phyloP scores from a whole-genome alignment of 2,888 invertebrate species.

The Latheticus oryzae region DNA sequence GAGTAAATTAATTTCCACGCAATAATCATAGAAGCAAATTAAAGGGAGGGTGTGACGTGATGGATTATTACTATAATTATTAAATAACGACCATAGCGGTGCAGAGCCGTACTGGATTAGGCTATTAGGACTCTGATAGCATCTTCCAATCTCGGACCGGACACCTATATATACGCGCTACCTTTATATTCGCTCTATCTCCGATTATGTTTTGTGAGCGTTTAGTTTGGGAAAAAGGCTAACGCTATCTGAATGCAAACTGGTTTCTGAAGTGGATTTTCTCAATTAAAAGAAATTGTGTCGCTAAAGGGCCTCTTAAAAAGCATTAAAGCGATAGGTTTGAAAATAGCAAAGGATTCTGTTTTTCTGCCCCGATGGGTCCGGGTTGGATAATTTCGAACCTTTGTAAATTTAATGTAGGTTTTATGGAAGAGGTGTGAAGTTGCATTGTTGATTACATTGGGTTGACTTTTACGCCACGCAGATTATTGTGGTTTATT shows the following conservation, averaged over 20 bases:
- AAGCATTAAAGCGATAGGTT: constrained; percentile 1
- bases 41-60: too few relatives aligned
- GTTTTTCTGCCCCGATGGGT: constrained; percentile 5
- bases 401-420: constrained; percentile 19
- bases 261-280: constrained; percentile 41
- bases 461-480: constrained; percentile 17
- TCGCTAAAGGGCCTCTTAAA: constrained; percentile 2
- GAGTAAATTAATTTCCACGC: too few relatives aligned
- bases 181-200: constrained; percentile 42
- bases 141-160: constrained; percentile 53
- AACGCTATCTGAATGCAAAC: constrained; percentile 48
- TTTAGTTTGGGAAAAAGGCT: constrained; percentile 38
- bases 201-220: constrained; percentile 48
- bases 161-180: constrained; percentile 45
- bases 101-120: constrained; percentile 11
- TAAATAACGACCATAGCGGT: constrained; percentile 53
- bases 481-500: constrained; percentile 5
- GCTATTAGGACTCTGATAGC: constrained; percentile 44
- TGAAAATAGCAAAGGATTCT: constrained; percentile 4
- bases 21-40: too few relatives aligned
- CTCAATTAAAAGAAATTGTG: constrained; percentile 43
- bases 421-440: constrained; percentile 9
- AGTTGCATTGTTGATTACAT: constrained; percentile 12
- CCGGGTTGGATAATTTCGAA: constrained; percentile 19
- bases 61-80: too few relatives aligned